Percentiles rank a stretch among this genome's conserved stretches.
phyloP scores from a whole-genome alignment of 2,888 invertebrate species.

The Sisyra nigra region DNA sequence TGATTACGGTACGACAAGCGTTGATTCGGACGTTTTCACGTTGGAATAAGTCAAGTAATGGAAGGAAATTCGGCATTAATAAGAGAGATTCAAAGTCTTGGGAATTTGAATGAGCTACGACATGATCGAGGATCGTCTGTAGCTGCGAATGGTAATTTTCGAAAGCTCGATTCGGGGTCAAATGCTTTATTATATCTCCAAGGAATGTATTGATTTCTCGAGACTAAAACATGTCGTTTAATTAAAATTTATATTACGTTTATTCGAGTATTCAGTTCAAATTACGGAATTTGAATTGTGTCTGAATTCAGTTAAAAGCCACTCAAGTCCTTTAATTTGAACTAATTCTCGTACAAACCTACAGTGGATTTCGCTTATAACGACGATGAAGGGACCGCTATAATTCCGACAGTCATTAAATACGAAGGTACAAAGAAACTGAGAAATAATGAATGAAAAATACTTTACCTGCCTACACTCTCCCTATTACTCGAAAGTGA shows the following conservation, averaged over 20 bases:
- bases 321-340: too few relatives aligned
- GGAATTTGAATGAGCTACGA: constrained; percentile 44
- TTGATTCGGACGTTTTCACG: constrained; percentile 68
- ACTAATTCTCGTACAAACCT: too few relatives aligned
- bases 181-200: constrained; percentile 71
- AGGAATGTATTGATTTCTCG: constrained; percentile 72
- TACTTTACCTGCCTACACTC: too few relatives aligned
- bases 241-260: constrained; percentile 10
- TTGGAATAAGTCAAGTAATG: constrained; percentile 78
- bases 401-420: too few relatives aligned
- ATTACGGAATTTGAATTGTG: too few relatives aligned
- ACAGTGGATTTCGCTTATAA: too few relatives aligned
- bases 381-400: too few relatives aligned
- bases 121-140: constrained; percentile 56
- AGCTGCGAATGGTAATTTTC: constrained; percentile 69
- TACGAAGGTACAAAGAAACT: too few relatives aligned
- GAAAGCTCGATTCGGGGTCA: constrained; percentile 57
- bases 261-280: too few relatives aligned
- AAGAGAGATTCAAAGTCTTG: constrained; percentile 67
- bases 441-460: too few relatives aligned
- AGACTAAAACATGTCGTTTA: constrained; percentile 45
- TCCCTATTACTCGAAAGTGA: too few relatives aligned
- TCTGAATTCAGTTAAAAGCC: too few relatives aligned
- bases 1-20: constrained; percentile 67
- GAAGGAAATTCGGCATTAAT: constrained; percentile 80